Percentiles rank a stretch among this genome's conserved stretches.
Conservation (phyloP, 1,140 invertebrate genomes). For the Dryas iulia region DNA sequence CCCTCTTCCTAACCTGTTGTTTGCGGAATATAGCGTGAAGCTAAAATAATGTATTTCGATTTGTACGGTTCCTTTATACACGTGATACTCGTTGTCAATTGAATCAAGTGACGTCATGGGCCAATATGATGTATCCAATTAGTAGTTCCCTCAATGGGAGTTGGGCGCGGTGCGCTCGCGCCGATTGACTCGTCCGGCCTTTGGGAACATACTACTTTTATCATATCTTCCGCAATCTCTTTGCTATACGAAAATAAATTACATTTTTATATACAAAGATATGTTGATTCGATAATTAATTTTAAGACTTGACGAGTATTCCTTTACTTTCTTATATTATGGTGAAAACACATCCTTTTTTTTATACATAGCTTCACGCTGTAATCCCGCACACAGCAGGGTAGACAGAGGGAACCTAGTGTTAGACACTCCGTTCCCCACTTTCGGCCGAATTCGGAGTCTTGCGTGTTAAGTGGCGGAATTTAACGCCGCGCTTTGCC, state of each 20-base stretch:
- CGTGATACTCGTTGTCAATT: conserved; percentile 29
- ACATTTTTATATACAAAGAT: background rate
- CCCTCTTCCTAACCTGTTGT: too few species aligned
- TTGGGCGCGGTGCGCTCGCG: conserved; percentile 53
- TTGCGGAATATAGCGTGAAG: too few species aligned
- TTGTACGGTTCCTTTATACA: conserved; percentile 17
- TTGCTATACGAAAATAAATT: background rate
- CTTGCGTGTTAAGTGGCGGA: too few species aligned
- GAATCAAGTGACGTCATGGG: conserved; percentile 44
- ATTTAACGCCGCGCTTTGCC: too few species aligned
- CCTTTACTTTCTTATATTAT: too few species aligned
- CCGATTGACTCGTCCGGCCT: conserved; percentile 73
- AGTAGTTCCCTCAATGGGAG: conserved; percentile 54
- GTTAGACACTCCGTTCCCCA: too few species aligned
- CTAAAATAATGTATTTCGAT: too few species aligned
- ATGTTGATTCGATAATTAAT: background rate
- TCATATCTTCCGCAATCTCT: conserved; percentile 64
- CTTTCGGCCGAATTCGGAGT: too few species aligned
- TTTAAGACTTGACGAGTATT: background rate
- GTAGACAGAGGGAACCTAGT: too few species aligned
- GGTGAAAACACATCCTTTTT: background rate
- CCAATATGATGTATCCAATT: conserved; percentile 48
- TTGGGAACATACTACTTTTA: conserved; percentile 47
- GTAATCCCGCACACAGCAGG: too few species aligned
- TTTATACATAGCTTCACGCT: too few species aligned